Evolutionary conservation across 2,113 vertebrate species (phyloP).

Genomic region (Camelus bactrianus): DNA sequence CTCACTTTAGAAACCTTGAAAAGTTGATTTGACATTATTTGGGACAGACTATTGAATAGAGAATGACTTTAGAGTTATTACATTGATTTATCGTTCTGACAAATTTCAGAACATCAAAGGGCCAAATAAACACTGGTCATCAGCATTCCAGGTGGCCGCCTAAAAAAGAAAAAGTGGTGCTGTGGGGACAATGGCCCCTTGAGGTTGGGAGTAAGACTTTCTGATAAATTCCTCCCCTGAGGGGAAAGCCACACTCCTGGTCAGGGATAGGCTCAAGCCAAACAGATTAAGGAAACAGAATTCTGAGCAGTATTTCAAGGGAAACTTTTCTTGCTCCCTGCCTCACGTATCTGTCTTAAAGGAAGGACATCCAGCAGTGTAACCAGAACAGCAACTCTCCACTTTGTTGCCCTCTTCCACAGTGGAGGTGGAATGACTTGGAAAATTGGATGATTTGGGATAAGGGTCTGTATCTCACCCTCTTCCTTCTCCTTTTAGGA

Average conservation of each 20-base stretch:
- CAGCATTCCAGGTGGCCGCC: neutral
- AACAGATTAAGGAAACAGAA: neutral
- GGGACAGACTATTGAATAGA: neutral
- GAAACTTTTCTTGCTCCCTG: neutral
- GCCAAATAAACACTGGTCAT: neutral
- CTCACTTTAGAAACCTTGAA: neutral
- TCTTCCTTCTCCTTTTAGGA: neutral
- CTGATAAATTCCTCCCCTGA: neutral
- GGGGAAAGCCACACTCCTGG: neutral
- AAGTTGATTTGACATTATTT: conserved; percentile 2
- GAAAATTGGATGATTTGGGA: neutral
- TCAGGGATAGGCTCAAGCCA: neutral
- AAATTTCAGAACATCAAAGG: neutral
- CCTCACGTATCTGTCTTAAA: neutral
- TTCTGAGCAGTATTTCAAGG: neutral
- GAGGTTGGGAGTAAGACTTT: neutral
- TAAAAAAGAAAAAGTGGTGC: neutral
- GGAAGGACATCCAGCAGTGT: neutral
- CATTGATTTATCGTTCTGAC: conserved; percentile 10
- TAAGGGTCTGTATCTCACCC: neutral
- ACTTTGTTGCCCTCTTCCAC: neutral
- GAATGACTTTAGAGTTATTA: neutral
- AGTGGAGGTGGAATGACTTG: neutral
- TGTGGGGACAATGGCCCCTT: neutral
- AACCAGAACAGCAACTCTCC: neutral